These are phyloP conservation scores for Urocitellus parryii DNA, from an alignment of 2,113 vertebrate species.

Conservation along the genomic window DNA sequence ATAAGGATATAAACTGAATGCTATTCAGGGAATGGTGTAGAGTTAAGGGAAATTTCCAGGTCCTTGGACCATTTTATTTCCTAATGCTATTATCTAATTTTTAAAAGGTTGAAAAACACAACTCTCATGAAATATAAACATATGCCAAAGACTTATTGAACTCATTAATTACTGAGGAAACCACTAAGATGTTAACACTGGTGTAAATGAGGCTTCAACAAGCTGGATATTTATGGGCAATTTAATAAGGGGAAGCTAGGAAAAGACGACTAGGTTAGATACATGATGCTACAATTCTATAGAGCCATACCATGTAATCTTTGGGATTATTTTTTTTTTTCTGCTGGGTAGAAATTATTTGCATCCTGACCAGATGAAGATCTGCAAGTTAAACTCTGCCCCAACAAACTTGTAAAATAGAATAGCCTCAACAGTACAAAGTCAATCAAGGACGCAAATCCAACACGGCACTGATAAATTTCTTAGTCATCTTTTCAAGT, in stretches of 20 bases:
- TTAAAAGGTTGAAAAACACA: not conserved
- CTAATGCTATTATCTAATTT: not conserved
- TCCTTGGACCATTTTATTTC: not conserved
- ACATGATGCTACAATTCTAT: not conserved
- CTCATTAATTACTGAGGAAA: not conserved
- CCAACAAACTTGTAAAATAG: not conserved
- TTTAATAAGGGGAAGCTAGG: not conserved
- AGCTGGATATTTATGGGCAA: not conserved
- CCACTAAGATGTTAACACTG: not conserved
- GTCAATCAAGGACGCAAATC: not conserved
- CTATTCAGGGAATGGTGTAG: constrained; percentile 7
- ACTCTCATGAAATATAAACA: not conserved
- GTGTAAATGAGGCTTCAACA: not conserved
- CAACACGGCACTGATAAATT: not conserved
- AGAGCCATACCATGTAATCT: not conserved
- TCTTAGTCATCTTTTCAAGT: not conserved
- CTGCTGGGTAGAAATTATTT: not conserved
- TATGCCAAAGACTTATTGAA: not conserved
- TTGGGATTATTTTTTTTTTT: not conserved
- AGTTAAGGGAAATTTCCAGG: not conserved
- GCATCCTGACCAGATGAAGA: not conserved
- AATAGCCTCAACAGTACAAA: not conserved
- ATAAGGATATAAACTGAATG: not conserved
- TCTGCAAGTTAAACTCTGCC: not conserved
- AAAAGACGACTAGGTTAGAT: not conserved